Evolutionary conservation across 2,113 vertebrate genomes (phyloP), one percentile per base, ranked within the genome.

Genomic region (Chroicocephalus ridibundus): DNA sequence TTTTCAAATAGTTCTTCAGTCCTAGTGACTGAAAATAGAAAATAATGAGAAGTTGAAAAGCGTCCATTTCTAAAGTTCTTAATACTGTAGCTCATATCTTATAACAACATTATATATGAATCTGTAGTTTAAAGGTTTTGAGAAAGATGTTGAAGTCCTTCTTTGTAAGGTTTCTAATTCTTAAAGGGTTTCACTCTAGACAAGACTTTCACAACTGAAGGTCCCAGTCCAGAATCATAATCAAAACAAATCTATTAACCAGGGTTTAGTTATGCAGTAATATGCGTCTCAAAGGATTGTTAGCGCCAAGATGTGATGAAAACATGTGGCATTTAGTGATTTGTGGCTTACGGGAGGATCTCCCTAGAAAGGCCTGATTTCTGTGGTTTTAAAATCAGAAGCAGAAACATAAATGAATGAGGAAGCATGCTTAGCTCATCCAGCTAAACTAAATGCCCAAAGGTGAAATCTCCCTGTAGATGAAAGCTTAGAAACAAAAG

Each of bases 391-490:
- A 83, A 94, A 52, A 96, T 51, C 54, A n/a, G 36, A 76, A 57
- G 13, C 31, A 95, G 54, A 74, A 62, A 76, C 34, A 20, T 12
- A 62, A 75, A 74, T 29, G 89, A 75, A 65, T 36, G 18, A 46
- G 32, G 13, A 96, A 34, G 47, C 29, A 16, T 32, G 6, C 13
- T 96, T 90, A 40, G 40, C 51, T 96, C 58, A 69, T 34, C 22
- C 47, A 72, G 31, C 40, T 66, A 46, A 58, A 85, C 27, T 68
- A n/a, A 70, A 66, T 57, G 62, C 38, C 65, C 72, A 83, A 90
- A 96, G 57, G 46, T 91, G 76, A 94, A 85, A 69, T 87, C 49
- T 97, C 75, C 55, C 40, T 65, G 47, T 84, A 86, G 69, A 82
- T 38, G 12, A 65, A 57, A 90, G 58, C 52, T 94, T 84, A 84